Evolutionary conservation across 1,140 invertebrate genomes (phyloP), one percentile per base, ranked within the genome.

Genomic region (Ceratitis capitata): DNA sequence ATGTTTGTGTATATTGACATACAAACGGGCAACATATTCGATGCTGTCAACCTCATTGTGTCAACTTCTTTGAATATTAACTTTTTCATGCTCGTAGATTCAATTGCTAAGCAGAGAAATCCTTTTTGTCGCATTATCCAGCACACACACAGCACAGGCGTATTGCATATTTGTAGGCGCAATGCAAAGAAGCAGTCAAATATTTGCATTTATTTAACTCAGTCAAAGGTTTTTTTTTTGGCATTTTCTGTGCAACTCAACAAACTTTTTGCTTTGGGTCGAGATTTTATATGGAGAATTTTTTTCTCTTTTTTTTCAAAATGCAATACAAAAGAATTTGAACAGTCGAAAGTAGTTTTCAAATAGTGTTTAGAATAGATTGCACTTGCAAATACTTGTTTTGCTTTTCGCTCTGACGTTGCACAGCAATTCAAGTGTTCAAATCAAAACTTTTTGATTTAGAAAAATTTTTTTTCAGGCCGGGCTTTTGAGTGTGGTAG

Each of bases 71-170:
- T 23, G 58, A 23, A 29, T 61, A 32, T 14, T 61, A 61, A 61
- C 58, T 61, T 61, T 61, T 61, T n/a, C n/a, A n/a, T n/a, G n/a
- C n/a, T n/a, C n/a, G 26, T 61, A 61, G 14, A 61, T 61, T 61
- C 58, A 61, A 61, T 61, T 29, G 58, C 26, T 29, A 26, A 61
- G 9, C 26, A 61, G 29, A 61, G 56, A 61, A 61, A 61, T 61
- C 26, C 29, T 1, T 32, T n/a, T 10, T 4, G 26, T 29, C 29
- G 26, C 26, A 23, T 61, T 61, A 7, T 61, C 4, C 14, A 56
- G 19, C n/a, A 14, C 58, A 61, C 26, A 9, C 12, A 14, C n/a
- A n/a, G n/a, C n/a, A n/a, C n/a, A n/a, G n/a, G n/a, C n/a, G 58
- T 26, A 61, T 61, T 29, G 58, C 58, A 61, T 29, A 29, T 26